Base-by-base conservation (phyloP, 1,140 invertebrate genomes). In the Neomicropteryx cornuta region DNA sequence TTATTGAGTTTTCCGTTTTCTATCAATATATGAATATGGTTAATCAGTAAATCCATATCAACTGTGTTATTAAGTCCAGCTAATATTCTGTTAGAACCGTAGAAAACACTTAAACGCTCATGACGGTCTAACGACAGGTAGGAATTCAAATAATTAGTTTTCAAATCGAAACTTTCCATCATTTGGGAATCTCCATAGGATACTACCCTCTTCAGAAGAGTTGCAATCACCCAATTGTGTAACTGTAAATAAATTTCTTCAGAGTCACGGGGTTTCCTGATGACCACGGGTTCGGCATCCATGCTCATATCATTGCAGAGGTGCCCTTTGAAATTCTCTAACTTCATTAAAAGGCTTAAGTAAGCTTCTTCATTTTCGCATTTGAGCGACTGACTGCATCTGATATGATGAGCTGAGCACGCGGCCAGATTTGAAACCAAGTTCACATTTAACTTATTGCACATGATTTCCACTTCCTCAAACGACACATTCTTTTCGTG, bases 191-290 rank as follows among this genome's bases (percentile, higher is more conserved):
- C 63, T 18, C 51, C 55, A 3, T 55, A 44, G 19, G 61, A 51
- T 5, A 56, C 56, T n/a, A 68, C 63, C 45, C 64, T 68, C 47
- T 66, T 66, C 18, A 68, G 59, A 22, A 68, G 56, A 44, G 66
- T 63, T 4, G 63, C 66, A 13, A 68, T 42, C 0, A 68, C 64
- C 66, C 64, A 68, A 39, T 68, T 68, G 33, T 68, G 56, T 32
- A 68, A 47, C 3, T 63, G 55, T 4, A 68, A 46, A 39, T 67
- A 66, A 1, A 60, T 68, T 13, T 33, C 29, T 10, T 44, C 33
- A 3, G 11, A 61, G 45, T 45, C 56, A 62, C 46, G 66, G 54
- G 10, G 60, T 51, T 34, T 61, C 57, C 0, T 60, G 56, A 18
- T 54, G 50, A 4, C 56, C 19, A 60, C 35, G 4, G 58, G 58